Evolutionary conservation across 2,113 vertebrate genomes (phyloP).

Genomic region (Serilophus lunatus): DNA sequence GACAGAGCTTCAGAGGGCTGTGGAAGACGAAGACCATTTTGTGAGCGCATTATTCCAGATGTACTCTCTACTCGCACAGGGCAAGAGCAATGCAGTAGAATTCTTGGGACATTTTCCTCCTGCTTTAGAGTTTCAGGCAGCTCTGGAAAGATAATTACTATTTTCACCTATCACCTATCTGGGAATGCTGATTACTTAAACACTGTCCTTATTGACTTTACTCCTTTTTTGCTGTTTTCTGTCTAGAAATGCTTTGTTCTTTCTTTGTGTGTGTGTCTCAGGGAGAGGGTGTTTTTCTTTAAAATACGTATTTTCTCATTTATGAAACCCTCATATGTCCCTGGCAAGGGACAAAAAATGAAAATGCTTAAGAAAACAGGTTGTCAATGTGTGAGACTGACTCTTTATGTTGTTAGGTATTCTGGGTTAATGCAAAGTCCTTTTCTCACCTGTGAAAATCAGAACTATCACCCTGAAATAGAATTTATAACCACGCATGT

Average conservation of each 20-base stretch:
- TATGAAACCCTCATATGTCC: neutral
- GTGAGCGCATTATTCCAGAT: neutral
- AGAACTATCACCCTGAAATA: neutral
- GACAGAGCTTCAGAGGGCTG: neutral
- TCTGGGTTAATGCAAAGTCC: neutral
- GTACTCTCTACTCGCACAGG: neutral
- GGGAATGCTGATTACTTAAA: slow-evolving; percentile 3
- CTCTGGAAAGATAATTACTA: slow-evolving; percentile 15
- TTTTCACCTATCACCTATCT: slow-evolving; percentile 19
- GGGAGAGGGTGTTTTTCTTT: neutral
- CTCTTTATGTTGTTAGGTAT: neutral
- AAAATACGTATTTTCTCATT: neutral
- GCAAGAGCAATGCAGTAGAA: neutral
- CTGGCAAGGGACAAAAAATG: neutral
- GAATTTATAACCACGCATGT: neutral
- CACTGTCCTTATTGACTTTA: neutral
- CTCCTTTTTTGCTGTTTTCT: neutral
- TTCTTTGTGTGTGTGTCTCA: neutral
- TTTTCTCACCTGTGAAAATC: neutral
- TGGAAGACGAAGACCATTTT: neutral
- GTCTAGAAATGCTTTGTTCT: neutral
- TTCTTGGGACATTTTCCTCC: neutral
- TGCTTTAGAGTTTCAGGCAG: neutral
- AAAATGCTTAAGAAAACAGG: neutral
- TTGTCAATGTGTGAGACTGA: neutral